Evolutionary conservation across 2,888 invertebrate species (phyloP).

Genomic region (Caenorhabditis panamensis): DNA sequence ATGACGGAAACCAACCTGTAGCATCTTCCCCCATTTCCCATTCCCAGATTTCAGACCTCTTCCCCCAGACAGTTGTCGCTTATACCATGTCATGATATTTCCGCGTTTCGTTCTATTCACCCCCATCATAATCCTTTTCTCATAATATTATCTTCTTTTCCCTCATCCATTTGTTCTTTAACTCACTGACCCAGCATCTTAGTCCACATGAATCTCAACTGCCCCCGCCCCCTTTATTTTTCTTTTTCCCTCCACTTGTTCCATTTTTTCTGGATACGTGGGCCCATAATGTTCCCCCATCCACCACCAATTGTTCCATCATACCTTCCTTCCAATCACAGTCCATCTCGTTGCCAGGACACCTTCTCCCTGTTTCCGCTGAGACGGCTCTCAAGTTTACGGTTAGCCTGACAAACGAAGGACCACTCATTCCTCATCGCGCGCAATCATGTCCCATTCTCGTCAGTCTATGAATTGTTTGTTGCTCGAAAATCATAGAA

Average conservation of each 20-base stretch:
- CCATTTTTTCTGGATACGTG: conserved; percentile 29
- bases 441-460: neutral
- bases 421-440: conserved; percentile 4
- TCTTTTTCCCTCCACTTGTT: conserved; percentile 13
- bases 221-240: neutral
- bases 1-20: conserved; percentile 47
- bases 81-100: conserved; percentile 49
- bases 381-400: conserved; percentile 13
- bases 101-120: neutral
- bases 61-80: neutral
- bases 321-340: conserved; percentile 14
- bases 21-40: neutral
- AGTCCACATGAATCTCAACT: conserved; percentile 38
- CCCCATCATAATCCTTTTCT: neutral
- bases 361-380: conserved; percentile 11
- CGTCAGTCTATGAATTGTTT: neutral
- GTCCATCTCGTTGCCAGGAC: conserved; percentile 32
- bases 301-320: conserved; percentile 2
- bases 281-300: conserved; percentile 5
- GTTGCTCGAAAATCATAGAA: neutral
- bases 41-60: neutral
- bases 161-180: conserved; percentile 6
- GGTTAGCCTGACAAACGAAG: conserved; percentile 15
- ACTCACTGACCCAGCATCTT: conserved; percentile 26
- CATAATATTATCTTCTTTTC: conserved; percentile 6